Conservation (phyloP, 2,888 invertebrate genomes). For the Cephus sareptanus region DNA sequence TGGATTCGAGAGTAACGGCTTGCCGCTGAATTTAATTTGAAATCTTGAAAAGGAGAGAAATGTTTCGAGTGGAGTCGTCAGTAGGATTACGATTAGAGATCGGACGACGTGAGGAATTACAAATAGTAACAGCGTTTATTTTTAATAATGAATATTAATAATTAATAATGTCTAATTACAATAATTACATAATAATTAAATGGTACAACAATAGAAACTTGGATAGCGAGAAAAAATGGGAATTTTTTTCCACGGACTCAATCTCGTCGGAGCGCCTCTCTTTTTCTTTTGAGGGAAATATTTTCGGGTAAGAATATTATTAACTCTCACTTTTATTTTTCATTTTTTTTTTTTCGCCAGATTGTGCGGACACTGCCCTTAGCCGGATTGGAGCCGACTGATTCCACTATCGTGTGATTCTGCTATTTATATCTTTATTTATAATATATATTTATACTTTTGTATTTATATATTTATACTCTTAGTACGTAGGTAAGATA, state of each 20-base stretch:
- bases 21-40: too few species aligned
- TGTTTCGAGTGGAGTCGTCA: too few species aligned
- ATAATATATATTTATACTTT: conserved; percentile 40
- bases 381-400: neutral
- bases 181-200: conserved; percentile 64
- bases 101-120: conserved; percentile 33
- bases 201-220: conserved; percentile 63
- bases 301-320: neutral
- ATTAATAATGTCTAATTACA: conserved; percentile 64
- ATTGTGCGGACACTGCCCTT: conserved; percentile 24
- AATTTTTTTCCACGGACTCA: conserved; percentile 33
- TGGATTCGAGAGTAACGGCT: conserved; percentile 31
- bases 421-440: conserved; percentile 33
- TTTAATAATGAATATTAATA: conserved; percentile 59
- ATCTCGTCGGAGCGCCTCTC: neutral
- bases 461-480: conserved; percentile 32
- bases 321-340: conserved; percentile 2
- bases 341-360: conserved; percentile 30
- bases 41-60: too few species aligned
- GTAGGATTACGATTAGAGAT: too few species aligned
- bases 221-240: conserved; percentile 50
- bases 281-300: neutral
- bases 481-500: conserved; percentile 44
- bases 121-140: conserved; percentile 67
- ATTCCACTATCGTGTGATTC: neutral